Evolutionary conservation across 2,888 invertebrate genomes (phyloP), one percentile per base, ranked within the genome.

Genomic region (Thumatha senex): DNA sequence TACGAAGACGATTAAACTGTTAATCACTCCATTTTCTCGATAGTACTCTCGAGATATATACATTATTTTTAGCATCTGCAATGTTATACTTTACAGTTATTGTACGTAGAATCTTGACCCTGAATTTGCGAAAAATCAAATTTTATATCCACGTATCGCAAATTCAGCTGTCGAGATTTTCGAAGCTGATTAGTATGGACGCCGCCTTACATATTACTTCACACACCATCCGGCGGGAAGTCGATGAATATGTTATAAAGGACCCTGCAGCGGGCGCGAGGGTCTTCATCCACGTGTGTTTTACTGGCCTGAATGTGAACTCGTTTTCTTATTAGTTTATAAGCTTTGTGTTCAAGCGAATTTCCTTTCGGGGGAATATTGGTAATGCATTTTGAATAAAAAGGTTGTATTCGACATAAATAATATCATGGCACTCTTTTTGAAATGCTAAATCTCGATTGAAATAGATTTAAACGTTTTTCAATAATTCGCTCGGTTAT

Each of bases 241-340:
- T 48, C 49, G 42, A 51, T 65, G 66, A 65, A 65, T 67, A 65
- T 51, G 47, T 68, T 68, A 68, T 65, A 53, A 51, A 58, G 50
- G 46, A 46, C 39, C 56, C 56, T 48, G 58, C 45, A 40, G 40
- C 51, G 54, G 59, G 56, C 58, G 49, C 50, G 48, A 42, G 50
- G 53, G 62, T 53, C 54, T 63, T 44, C 48, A 55, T 34, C 46
- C 39, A 51, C 43, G 45, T 24, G 8, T 33, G 44, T 60, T 64
- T 50, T 50, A 48, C 42, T 54, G 42, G 42, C 39, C 56, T 48
- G 52, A 54, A 45, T 46, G 54, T 47, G 45, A 41, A 34, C 51
- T 58, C 51, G 41, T 67, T 54, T 56, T 51, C 46, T 58, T 51
- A 51, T 51, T 50, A 48, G 55, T 56, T 63, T 63, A 52, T 54